These are phyloP conservation scores for Agonum fuliginosum DNA, from an alignment of 2,888 invertebrate species.

Conservation along the genomic window DNA sequence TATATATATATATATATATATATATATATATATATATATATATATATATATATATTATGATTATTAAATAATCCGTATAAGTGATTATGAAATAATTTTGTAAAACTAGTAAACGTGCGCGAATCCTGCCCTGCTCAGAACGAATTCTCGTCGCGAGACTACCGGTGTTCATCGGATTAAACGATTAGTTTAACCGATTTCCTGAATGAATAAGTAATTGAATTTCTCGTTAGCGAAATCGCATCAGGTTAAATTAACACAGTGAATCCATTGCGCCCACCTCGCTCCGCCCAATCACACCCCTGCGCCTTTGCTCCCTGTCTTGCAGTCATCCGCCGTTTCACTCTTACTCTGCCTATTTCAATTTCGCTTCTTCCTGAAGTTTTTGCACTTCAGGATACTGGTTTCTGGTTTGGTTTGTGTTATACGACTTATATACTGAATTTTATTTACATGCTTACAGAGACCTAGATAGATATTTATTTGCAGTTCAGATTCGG, in stretches of 20 bases:
- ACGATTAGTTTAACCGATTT: constrained; percentile 57
- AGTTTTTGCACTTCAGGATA: not conserved
- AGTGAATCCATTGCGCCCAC: constrained; percentile 42
- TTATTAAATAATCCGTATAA: not conserved
- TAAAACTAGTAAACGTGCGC: not conserved
- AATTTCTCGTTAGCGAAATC: constrained; percentile 58
- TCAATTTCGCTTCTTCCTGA: not conserved
- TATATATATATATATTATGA: no score
- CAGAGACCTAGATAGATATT: no score
- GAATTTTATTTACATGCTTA: no score
- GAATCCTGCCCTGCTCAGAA: constrained; percentile 5
- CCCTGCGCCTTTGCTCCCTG: constrained; percentile 1
- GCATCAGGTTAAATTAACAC: constrained; percentile 57
- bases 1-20: no score
- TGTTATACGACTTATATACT: no score
- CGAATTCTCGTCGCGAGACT: constrained; percentile 48
- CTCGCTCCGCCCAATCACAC: constrained; percentile 36
- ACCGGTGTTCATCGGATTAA: constrained; percentile 55
- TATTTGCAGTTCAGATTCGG: no score
- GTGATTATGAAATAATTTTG: not conserved
- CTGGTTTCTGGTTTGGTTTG: not conserved
- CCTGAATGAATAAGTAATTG: constrained; percentile 58
- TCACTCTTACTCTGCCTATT: not conserved
- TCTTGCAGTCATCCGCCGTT: not conserved
- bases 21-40: no score